Base-by-base conservation (phyloP, 1,140 invertebrate species). In the Drosophila nasuta region DNA sequence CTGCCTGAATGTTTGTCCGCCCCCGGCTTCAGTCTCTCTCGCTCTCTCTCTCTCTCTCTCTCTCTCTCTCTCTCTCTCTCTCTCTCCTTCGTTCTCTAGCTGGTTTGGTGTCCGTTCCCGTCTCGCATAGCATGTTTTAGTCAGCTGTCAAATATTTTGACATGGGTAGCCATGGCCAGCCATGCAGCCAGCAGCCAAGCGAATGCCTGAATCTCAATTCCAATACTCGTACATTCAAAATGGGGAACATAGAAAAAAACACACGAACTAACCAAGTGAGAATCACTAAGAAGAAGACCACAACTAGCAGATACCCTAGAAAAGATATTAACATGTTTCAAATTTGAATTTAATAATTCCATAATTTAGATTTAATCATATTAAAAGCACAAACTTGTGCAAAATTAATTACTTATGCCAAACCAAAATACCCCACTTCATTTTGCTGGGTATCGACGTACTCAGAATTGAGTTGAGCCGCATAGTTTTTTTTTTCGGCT, bases 61-160 rank as follows among this genome's bases (percentile, higher is more conserved):
- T 25, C 20, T 25, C 3, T 0, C 20, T 25, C 20, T 25, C 3
- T 0, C 20, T 25, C 20, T 25, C 20, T 25, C 20, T 25, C 3
- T 25, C 20, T 25, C 20, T 3, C 20, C 3, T 25, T 25, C 25
- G 5, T 15, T 56, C 30, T 35, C n/a, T 54, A 1, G 33, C 35
- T 57, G 15, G 45, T 49, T 25, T 63, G 45, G 48, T 67, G 63
- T 54, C 33, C 66, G 65, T 43, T 67, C 10, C 67, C 64, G 67
- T 64, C 63, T 77, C 86, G 77, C 82, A 86, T 86, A 82, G 79
- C 79, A 81, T 92, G 88, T 87, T 91, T 87, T 83, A 92, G 91
- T 92, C 91, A 92, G 91, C 91, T 92, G 91, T 92, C 91, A 92
- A 92, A 92, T 92, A 81, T 82, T 92, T 92, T 92, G 91, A 92